Conservation (phyloP, 2,797 vertebrate species). For the Cetoscarus ocellatus region DNA sequence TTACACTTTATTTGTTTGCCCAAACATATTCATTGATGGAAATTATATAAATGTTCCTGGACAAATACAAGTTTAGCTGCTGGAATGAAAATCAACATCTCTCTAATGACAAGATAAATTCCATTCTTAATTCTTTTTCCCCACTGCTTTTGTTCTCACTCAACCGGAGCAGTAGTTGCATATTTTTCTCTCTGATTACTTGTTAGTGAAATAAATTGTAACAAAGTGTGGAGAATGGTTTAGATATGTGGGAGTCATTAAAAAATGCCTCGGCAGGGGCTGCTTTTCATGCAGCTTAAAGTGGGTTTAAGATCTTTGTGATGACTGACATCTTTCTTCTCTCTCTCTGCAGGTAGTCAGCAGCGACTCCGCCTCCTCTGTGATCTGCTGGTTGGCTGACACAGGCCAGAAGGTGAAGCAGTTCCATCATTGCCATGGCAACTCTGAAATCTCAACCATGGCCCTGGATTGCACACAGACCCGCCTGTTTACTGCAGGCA, state of each 20-base stretch:
- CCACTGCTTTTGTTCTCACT: constrained; percentile 15
- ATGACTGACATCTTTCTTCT: constrained; percentile 37
- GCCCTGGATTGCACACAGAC: constrained; percentile 81
- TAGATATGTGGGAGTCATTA: constrained; percentile 33
- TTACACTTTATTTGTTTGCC: no score
- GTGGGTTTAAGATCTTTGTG: constrained; percentile 31
- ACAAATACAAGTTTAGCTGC: constrained; percentile 6
- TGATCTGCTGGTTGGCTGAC: constrained; percentile 88
- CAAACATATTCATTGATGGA: no score
- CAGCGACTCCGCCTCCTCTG: constrained; percentile 82
- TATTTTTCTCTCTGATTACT: constrained; percentile 17
- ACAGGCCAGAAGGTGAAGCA: constrained; percentile 89
- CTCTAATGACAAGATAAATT: constrained; percentile 15
- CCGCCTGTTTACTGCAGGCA: constrained; percentile 85
- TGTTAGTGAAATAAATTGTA: constrained; percentile 43
- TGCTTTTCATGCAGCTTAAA: constrained; percentile 14
- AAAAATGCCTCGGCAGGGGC: constrained; percentile 35
- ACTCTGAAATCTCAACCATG: constrained; percentile 86
- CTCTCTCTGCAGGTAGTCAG: constrained; percentile 84
- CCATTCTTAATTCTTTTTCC: background rate
- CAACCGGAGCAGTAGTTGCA: constrained; percentile 35
- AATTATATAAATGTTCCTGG: no score
- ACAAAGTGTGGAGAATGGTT: constrained; percentile 39
- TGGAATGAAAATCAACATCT: constrained; percentile 3
- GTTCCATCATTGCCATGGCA: constrained; percentile 88